Conservation (phyloP, 1,140 invertebrate species). For the Pantala flavescens region DNA sequence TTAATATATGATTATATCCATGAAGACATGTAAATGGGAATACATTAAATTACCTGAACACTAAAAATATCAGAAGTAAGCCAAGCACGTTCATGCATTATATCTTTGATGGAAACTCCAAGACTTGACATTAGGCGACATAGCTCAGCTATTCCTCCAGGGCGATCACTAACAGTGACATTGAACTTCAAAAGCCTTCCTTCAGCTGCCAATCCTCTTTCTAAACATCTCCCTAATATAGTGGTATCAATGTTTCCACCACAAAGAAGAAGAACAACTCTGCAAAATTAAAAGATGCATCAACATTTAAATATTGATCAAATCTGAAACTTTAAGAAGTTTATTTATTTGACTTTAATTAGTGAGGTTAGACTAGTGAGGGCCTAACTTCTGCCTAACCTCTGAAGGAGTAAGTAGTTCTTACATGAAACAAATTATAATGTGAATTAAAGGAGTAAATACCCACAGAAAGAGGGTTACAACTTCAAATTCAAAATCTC, state of each 20-base stretch:
- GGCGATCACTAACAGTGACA: conserved; percentile 75
- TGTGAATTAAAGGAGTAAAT: too few relatives aligned
- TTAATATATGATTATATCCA: too few relatives aligned
- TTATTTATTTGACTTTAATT: too few relatives aligned
- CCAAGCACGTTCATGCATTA: conserved; percentile 90
- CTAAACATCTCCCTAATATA: conserved; percentile 75
- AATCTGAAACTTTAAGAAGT: too few relatives aligned
- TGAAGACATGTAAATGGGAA: too few relatives aligned
- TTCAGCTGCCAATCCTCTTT: conserved; percentile 79
- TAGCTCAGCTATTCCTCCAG: conserved; percentile 78
- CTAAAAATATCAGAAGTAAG: conserved; percentile 77
- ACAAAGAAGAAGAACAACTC: conserved; percentile 71
- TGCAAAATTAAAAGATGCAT: conserved; percentile 29
- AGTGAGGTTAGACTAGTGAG: too few relatives aligned
- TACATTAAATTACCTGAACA: conserved; percentile 47
- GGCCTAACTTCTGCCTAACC: too few relatives aligned
- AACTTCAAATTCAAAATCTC: too few relatives aligned
- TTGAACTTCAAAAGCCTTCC: conserved; percentile 77
- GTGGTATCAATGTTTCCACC: conserved; percentile 93
- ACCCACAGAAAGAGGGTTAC: too few relatives aligned
- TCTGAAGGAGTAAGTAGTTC: too few relatives aligned
- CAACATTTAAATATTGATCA: neutral
- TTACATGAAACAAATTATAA: too few relatives aligned
- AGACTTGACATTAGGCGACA: conserved; percentile 59
- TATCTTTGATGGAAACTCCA: conserved; percentile 87